Base-by-base conservation (phyloP, 2,888 invertebrate genomes). In the Ophion slaviceki region DNA sequence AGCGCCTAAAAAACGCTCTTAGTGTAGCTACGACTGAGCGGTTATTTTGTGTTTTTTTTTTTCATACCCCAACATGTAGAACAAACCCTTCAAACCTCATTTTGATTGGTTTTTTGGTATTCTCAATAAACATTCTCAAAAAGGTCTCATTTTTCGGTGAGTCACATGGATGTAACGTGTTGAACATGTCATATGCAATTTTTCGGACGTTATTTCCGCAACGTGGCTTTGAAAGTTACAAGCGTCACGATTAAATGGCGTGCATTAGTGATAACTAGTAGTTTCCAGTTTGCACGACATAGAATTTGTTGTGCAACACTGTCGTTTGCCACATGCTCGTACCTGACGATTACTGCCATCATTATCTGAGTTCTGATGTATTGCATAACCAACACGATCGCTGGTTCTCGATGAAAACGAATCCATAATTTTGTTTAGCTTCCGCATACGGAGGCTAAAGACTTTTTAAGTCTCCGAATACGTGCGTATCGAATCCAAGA, bases 281-380 rank as follows among this genome's bases (percentile, higher is more conserved):
- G 59, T 74, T 74, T 20, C 28, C 24, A 62, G 28, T 45, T n/a
- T 61, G 8, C 62, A 62, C 28, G 62, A 45, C 62, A 17, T 62
- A 45, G 11, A 14, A 45, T 45, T 62, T 24, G 28, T 61, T 40
- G 40, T 8, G 3, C 24, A 45, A 62, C 17, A 62, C 61, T 74
- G 53, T 45, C 40, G 45, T 40, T 62, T 47, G 45, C 20, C n/a
- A 62, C 61, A 17, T 74, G 17, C 17, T 28, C 20, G 20, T 45
- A 62, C 24, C 74, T 45, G 40, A 28, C 45, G 74, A 62, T 74
- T 62, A 74, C 11, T 14, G 20, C 40, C 14, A 62, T 61, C 62
- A 40, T 74, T 74, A 45, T 24, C 62, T 47, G 24, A 40, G 8
- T 53, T 24, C 40, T 24, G 24, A 62, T 61, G 5, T 59, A 20